These are phyloP conservation scores for Peucedramus taeniatus DNA, from an alignment of 2,113 vertebrate genomes.

Conservation along the genomic window DNA sequence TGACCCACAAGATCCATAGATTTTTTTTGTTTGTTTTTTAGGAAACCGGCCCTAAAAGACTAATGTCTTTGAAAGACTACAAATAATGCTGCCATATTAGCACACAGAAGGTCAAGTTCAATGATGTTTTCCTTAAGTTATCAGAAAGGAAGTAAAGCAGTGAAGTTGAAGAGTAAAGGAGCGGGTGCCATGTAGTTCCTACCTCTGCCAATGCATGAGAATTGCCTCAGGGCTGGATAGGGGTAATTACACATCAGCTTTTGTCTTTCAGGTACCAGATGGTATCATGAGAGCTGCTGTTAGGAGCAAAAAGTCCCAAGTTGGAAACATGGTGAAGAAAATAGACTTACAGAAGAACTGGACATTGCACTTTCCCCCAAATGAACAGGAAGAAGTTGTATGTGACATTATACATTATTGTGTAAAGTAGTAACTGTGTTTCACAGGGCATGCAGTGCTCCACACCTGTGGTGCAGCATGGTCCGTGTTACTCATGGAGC, in stretches of 20 bases:
- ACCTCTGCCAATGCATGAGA: not conserved
- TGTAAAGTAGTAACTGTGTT: not conserved
- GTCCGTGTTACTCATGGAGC: not conserved
- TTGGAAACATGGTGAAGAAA: not conserved
- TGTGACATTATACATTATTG: not conserved
- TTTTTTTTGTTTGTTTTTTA: not conserved
- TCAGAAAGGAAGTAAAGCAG: not conserved
- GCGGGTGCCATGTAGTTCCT: not conserved
- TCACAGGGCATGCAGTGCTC: not conserved
- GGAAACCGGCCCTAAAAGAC: not conserved
- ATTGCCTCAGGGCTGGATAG: not conserved
- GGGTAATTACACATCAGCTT: not conserved
- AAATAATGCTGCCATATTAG: not conserved
- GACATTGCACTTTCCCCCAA: not conserved
- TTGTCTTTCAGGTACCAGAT: not conserved
- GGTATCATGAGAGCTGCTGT: not conserved
- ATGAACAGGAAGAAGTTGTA: accelerated
- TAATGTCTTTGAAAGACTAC: not conserved
- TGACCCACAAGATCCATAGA: not conserved
- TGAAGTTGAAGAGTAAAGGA: not conserved
- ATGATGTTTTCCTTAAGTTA: not conserved
- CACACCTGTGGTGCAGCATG: not conserved
- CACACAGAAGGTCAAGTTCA: not conserved
- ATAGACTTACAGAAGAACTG: not conserved
- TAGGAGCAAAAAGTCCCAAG: not conserved